Base-by-base conservation (phyloP, 2,888 invertebrate genomes). In the Imbricaverruca yamaguchii region DNA sequence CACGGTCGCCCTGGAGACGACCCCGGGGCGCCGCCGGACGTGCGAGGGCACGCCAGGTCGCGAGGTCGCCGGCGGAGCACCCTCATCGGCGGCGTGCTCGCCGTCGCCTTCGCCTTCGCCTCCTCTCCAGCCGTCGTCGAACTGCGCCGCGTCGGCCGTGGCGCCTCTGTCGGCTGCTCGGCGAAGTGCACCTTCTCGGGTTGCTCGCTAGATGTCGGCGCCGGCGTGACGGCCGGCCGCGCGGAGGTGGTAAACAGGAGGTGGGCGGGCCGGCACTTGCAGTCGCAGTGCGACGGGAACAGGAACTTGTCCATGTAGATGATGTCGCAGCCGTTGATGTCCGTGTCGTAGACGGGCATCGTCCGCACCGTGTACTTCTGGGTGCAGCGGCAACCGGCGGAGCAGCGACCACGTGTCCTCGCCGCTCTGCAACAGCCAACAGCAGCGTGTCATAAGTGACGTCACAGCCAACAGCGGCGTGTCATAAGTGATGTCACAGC, bases 301-400 rank as follows among this genome's bases (percentile, higher is more conserved):
- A 57, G 57, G 57, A 79, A 79, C 79, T 79, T 57, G 57, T 79
- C 79, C 79, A 79, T 79, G 79, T 79, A 79, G 56, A 79, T 79
- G 23, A 23, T 25, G 79, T 79, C 79, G 25, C 79, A 79, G 11
- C 79, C 79, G 56, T 79, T 23, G 56, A 0, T 13, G 57, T 79
- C 57, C 9, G 13, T 57, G 57, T 79, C 79, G 25, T 79, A 79
- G 15, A 79, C 79, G 13, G 79, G 79, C 79, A 79, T 79, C 21
- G 56, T 79, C 15, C 79, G 56, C 21, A 79, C 13, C 7, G 57
- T 79, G 79, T 15, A 79, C 23, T 25, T 56, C 18, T 79, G 79
- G 13, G 56, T 79, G 6, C 79, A 79, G 13, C 56, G 57, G 79
- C 79, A 79, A 0, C 57, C 57, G n/a, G n/a, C 79, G 15, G 79